Evolutionary conservation across 2,888 invertebrate species (phyloP).

Genomic region (Lordiphosa andalusiaca): DNA sequence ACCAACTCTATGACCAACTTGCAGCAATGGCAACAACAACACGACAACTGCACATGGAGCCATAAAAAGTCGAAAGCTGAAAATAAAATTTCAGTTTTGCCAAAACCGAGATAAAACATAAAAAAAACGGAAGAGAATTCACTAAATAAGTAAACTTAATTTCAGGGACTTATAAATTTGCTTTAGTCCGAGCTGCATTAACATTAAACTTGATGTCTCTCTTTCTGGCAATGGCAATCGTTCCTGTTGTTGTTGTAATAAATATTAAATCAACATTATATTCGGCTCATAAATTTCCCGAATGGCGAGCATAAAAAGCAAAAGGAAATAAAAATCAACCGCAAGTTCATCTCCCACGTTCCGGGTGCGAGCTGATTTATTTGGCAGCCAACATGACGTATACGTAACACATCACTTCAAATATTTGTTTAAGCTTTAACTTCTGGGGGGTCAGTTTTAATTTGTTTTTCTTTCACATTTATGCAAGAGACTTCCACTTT

Average conservation of each 20-base stretch:
- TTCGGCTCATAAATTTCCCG: constrained; percentile 56
- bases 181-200: constrained; percentile 27
- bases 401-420: constrained; percentile 23
- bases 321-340: constrained; percentile 43
- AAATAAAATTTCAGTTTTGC: constrained; percentile 37
- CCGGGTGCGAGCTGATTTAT: constrained; percentile 17
- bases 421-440: not conserved
- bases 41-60: constrained; percentile 6
- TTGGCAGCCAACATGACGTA: constrained; percentile 30
- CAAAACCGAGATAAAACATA: constrained; percentile 26
- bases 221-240: constrained; percentile 37
- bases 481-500: not conserved
- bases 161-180: constrained; percentile 28
- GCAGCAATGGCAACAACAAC: constrained; percentile 8
- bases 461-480: constrained; percentile 2
- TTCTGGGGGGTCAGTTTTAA: constrained; percentile 7
- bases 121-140: constrained; percentile 20
- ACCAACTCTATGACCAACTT: constrained; percentile 43
- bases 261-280: constrained; percentile 67
- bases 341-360: constrained; percentile 24
- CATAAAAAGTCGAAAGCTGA: constrained; percentile 42
- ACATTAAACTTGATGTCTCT: constrained; percentile 33
- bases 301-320: constrained; percentile 28
- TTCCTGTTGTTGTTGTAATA: constrained; percentile 46
- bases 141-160: constrained; percentile 55